A percentile compares a stretch with the other conserved stretches of the same genome.
Conservation (phyloP, 2,113 vertebrate genomes). For the Petaurus breviceps region DNA sequence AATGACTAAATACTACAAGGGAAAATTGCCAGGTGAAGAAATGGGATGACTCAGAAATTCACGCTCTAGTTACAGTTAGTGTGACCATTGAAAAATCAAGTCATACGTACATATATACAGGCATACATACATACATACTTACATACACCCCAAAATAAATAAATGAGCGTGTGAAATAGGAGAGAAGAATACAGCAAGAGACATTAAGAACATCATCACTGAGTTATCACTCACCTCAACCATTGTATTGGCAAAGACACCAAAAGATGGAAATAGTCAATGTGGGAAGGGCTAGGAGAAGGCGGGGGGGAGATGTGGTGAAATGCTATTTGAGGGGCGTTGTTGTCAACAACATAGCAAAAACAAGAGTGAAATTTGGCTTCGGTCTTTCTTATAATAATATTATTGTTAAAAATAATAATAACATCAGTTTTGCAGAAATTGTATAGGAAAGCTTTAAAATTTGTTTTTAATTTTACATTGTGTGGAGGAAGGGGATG, state of each 20-base stretch:
- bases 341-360: neutral
- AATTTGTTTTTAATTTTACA: no score
- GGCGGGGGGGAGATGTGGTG: no score
- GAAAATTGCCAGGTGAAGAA: conserved; percentile 21
- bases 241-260: neutral
- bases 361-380: neutral
- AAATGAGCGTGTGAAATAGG: conserved; percentile 32
- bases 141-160: neutral
- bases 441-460: neutral
- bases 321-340: neutral
- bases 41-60: neutral
- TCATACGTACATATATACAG: neutral
- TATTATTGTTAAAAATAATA: neutral
- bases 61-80: neutral
- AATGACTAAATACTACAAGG: neutral
- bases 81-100: conserved; percentile 26
- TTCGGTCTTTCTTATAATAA: neutral
- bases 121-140: neutral
- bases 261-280: neutral
- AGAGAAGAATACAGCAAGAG: neutral
- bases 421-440: neutral
- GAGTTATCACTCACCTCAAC: neutral
- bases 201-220: neutral
- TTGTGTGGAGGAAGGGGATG: neutral
- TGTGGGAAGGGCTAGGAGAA: neutral